A percentile compares a stretch with the other conserved stretches of the same genome.
Conservation (phyloP, 2,797 vertebrate species). For the Pseudotriccus pelzelni region DNA sequence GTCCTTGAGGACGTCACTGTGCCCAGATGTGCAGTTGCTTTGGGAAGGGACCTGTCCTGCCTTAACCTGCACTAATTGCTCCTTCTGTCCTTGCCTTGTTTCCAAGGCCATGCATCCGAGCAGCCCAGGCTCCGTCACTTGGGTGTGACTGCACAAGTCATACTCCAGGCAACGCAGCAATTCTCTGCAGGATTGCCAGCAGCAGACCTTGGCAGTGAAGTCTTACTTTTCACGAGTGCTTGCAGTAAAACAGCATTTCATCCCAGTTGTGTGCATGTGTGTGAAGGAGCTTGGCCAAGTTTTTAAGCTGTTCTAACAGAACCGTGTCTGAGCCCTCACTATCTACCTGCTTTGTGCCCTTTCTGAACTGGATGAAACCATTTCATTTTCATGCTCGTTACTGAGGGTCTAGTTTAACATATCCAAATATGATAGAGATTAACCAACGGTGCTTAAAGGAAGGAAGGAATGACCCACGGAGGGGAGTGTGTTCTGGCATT, state of each 20-base stretch:
- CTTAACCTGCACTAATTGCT: not conserved
- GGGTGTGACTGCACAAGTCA: no score
- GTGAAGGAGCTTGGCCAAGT: not conserved
- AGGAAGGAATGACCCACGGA: not conserved
- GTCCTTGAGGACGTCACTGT: not conserved
- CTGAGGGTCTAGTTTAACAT: not conserved
- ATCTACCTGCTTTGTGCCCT: not conserved
- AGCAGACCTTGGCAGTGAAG: not conserved
- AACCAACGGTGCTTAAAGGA: not conserved
- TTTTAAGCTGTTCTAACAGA: not conserved
- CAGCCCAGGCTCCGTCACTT: not conserved
- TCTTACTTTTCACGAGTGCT: not conserved
- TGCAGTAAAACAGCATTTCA: not conserved
- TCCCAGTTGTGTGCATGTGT: not conserved
- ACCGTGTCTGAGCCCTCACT: not conserved
- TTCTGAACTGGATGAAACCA: not conserved
- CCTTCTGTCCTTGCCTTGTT: not conserved
- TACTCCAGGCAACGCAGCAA: no score
- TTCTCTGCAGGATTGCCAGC: not conserved
- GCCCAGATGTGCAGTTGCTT: not conserved
- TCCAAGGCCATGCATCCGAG: not conserved
- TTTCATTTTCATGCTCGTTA: not conserved
- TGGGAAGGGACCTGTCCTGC: not conserved
- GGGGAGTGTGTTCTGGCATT: not conserved
- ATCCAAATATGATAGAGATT: not conserved